Percentiles rank a stretch among this genome's conserved stretches.
Evolutionary conservation across 2,888 invertebrate genomes (phyloP).

Genomic region (Notocelia uddmanniana): DNA sequence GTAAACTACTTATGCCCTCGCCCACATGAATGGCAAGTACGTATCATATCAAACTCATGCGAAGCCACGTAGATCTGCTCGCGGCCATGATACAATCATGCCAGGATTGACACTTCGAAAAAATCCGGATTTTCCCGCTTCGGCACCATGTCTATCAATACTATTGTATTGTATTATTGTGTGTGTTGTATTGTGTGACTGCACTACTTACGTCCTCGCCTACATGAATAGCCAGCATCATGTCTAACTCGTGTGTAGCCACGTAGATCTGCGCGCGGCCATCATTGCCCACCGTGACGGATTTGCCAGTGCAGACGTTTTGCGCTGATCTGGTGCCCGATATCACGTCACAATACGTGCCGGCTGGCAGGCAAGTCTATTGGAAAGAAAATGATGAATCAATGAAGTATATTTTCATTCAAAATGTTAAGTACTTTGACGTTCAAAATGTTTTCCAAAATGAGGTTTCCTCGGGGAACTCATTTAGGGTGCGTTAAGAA

Average conservation of each 20-base stretch:
- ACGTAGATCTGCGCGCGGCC: conserved; percentile 86
- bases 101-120: no score
- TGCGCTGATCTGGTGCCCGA: conserved; percentile 82
- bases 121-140: no score
- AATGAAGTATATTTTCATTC: no score
- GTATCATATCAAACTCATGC: conserved; percentile 86
- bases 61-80: conserved; percentile 84
- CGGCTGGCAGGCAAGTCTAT: conserved; percentile 88
- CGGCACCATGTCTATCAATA: no score
- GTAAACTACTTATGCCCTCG: conserved; percentile 63
- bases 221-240: conserved; percentile 88
- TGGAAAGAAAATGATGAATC: conserved; percentile 26
- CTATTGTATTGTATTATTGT: no score
- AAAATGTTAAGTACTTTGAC: no score
- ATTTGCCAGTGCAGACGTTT: conserved; percentile 87
- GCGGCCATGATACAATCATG: no score
- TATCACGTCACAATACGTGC: conserved; percentile 92
- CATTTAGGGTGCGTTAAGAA: no score
- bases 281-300: conserved; percentile 84
- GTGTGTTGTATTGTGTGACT: no score
- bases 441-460: no score
- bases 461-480: no score
- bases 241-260: conserved; percentile 83
- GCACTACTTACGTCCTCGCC: conserved; percentile 69
- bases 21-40: conserved; percentile 88